These are phyloP conservation scores for Cataglyphis cursor DNA, from an alignment of 2,888 invertebrate genomes.

Conservation along the genomic window DNA sequence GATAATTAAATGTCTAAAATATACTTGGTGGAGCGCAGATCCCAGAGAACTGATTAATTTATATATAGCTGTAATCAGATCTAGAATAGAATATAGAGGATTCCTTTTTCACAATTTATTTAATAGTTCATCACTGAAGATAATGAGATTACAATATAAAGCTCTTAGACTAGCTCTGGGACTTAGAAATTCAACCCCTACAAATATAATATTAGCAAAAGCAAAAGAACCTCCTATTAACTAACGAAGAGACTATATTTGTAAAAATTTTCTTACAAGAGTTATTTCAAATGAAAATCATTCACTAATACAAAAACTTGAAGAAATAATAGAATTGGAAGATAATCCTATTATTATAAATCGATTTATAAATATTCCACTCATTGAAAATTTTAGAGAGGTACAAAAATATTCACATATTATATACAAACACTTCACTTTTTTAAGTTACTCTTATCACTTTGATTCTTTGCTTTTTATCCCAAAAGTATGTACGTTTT, in stretches of 20 bases:
- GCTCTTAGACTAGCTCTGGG: background rate
- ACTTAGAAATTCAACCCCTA: background rate
- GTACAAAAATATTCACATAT: no score
- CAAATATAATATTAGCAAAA: background rate
- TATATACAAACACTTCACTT: no score
- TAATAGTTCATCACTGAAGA: background rate
- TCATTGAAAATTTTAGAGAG: no score
- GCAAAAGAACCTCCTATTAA: background rate
- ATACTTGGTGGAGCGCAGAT: background rate
- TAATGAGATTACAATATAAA: background rate
- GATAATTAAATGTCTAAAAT: background rate
- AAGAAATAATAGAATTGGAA: no score
- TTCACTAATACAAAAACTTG: no score
- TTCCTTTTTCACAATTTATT: background rate
- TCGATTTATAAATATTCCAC: no score
- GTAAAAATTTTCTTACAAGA: no score
- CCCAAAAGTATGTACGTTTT: no score
- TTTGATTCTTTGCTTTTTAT: no score
- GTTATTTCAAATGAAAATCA: no score
- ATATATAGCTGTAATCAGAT: background rate
- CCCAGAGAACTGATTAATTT: background rate
- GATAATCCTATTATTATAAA: no score
- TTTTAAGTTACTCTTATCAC: no score
- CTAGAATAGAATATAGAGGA: background rate
- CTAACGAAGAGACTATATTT: background rate